A percentile compares a stretch with the other conserved stretches of the same genome.
phyloP scores from a whole-genome alignment of 1,140 invertebrate species.

The Nymphalis io region DNA sequence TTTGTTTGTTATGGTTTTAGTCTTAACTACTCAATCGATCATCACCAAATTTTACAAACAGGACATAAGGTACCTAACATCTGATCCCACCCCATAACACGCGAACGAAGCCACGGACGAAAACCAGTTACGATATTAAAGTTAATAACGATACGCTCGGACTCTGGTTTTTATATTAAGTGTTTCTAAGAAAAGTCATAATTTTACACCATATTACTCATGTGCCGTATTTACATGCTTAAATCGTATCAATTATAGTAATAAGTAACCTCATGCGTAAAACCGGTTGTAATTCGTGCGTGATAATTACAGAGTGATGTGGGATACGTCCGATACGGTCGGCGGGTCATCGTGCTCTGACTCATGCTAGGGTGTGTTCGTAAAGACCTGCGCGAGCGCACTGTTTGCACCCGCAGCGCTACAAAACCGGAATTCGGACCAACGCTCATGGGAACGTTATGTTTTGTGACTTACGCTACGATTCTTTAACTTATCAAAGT shows the following conservation, averaged over 20 bases:
- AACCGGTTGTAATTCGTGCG: conserved; percentile 53
- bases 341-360: conserved; percentile 61
- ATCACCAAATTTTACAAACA: too few relatives aligned
- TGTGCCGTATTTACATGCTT: conserved; percentile 11
- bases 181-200: neutral
- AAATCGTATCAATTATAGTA: conserved; percentile 28
- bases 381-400: conserved; percentile 36
- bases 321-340: conserved; percentile 42
- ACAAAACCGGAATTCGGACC: conserved; percentile 25
- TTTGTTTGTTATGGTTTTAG: neutral
- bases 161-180: too few relatives aligned
- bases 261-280: conserved; percentile 34
- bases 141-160: too few relatives aligned
- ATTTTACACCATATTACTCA: neutral
- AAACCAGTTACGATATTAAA: neutral
- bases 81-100: too few relatives aligned
- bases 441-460: neutral
- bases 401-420: conserved; percentile 5
- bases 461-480: neutral
- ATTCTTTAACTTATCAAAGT: neutral
- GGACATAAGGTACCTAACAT: too few relatives aligned
- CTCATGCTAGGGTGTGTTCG: conserved; percentile 41
- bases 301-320: conserved; percentile 33
- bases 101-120: too few relatives aligned
- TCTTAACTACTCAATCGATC: too few relatives aligned